Base-by-base conservation (phyloP, 2,797 vertebrate genomes). In the Onychomys arenicola region DNA sequence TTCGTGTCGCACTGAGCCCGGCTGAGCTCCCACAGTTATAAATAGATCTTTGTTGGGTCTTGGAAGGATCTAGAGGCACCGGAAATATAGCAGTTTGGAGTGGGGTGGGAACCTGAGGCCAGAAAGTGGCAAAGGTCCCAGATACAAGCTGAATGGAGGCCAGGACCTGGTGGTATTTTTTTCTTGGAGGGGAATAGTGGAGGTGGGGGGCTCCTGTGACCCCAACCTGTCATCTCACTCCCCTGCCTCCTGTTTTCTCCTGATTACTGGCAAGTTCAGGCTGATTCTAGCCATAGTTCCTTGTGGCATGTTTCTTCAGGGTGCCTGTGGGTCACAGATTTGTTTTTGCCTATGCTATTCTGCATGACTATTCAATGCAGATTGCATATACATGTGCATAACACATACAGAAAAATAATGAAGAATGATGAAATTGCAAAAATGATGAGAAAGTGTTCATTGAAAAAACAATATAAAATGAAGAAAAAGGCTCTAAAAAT, bases 11-110 rank as follows among this genome's bases (percentile, higher is more conserved):
- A 27, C 86, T 55, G 93, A 52, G 88, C 93, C 75, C 46, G n/a
- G 40, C 84, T 96, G 95, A 82, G 92, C 81, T 97, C 82, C 81
- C 91, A 96, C 93, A 89, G 14, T 92, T 98, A 98, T 97, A 98
- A 98, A 98, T 97, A 98, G 96, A 91, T 69, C 73, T 67, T 93
- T 93, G 69, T 71, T 8, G 19, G 71, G n/a, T 46, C 95, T 96
- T 32, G 85, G 88, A 96, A 98, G 97, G 86, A 16, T 65, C 86
- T 92, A 63, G 6, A 97, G 93, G 91, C 37, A 55, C 94, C 92
- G 63, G 89, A 91, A 96, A 97, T 88, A 81, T 2, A 97, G 87
- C 76, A 88, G 86, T 89, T 88, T 40, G 94, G 89, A 13, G 52
- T 40, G 21, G 85, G 55, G 43, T 84, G 81, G 46, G 59, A 83